Conservation (phyloP, 2,888 invertebrate genomes). For the Ochlodes sylvanus region DNA sequence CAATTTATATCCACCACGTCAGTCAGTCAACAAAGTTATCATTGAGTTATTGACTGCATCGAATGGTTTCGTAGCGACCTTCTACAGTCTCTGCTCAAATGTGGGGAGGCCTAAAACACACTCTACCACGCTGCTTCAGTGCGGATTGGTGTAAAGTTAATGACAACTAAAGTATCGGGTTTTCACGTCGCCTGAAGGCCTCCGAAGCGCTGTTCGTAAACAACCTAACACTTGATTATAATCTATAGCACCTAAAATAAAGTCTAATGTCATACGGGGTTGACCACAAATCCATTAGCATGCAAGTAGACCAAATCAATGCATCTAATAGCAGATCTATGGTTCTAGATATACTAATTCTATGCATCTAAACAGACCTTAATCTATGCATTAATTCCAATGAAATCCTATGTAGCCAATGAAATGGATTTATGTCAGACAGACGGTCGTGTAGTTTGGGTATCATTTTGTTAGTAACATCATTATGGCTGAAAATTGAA, state of each 20-base stretch:
- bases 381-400: conserved; percentile 28
- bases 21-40: too few relatives aligned
- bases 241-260: background rate
- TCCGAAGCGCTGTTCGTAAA: too few relatives aligned
- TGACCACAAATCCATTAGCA: conserved; percentile 6
- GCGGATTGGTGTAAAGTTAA: too few relatives aligned
- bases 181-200: too few relatives aligned
- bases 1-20: too few relatives aligned
- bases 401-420: conserved; percentile 25
- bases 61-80: too few relatives aligned
- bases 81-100: too few relatives aligned
- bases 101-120: too few relatives aligned
- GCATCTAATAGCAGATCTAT: conserved; percentile 14
- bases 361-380: conserved; percentile 5
- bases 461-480: background rate
- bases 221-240: background rate
- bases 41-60: too few relatives aligned
- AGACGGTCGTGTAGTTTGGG: background rate
- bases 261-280: background rate
- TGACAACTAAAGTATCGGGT: too few relatives aligned
- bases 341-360: conserved; percentile 2
- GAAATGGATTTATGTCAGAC: conserved; percentile 8
- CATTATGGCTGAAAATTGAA: background rate
- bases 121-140: too few relatives aligned
- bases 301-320: conserved; percentile 11